Conservation (phyloP, 1,140 invertebrate species). For the Camponotus pennsylvanicus region DNA sequence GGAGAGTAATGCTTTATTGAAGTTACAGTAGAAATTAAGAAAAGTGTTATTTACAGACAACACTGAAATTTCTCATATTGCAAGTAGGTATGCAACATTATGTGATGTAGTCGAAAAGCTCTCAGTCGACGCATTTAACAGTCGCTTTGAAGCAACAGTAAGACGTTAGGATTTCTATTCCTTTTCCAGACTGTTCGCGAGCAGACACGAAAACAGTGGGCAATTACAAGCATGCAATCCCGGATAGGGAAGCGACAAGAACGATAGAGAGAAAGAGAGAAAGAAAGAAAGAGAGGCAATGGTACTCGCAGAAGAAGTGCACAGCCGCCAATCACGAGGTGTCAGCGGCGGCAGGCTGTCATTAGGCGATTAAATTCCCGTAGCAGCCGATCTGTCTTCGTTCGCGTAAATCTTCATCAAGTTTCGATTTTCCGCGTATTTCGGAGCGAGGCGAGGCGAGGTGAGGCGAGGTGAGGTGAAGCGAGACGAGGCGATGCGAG, state of each 20-base stretch:
- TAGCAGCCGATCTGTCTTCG: slow-evolving; percentile 69
- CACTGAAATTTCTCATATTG: background rate
- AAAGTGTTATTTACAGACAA: background rate
- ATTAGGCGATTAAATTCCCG: slow-evolving; percentile 81
- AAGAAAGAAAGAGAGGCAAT: slow-evolving; percentile 9
- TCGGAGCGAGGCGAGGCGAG: background rate
- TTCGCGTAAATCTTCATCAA: slow-evolving; percentile 76
- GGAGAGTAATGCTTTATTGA: background rate
- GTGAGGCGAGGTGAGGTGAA: background rate
- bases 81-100: background rate
- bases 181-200: slow-evolving; percentile 48
- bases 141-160: slow-evolving; percentile 40
- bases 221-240: slow-evolving; percentile 58
- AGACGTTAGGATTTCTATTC: slow-evolving; percentile 43
- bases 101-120: background rate
- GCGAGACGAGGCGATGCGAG: background rate
- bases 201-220: slow-evolving; percentile 43
- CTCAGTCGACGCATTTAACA: slow-evolving; percentile 31
- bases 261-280: slow-evolving; percentile 5
- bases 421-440: slow-evolving; percentile 72
- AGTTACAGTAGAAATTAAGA: background rate
- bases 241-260: slow-evolving; percentile 12
- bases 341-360: slow-evolving; percentile 76
- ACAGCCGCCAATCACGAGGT: slow-evolving; percentile 71
- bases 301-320: slow-evolving; percentile 68